A percentile compares a stretch with the other conserved stretches of the same genome.
phyloP scores from a whole-genome alignment of 2,797 vertebrate genomes.

The Pempheris klunzingeri region DNA sequence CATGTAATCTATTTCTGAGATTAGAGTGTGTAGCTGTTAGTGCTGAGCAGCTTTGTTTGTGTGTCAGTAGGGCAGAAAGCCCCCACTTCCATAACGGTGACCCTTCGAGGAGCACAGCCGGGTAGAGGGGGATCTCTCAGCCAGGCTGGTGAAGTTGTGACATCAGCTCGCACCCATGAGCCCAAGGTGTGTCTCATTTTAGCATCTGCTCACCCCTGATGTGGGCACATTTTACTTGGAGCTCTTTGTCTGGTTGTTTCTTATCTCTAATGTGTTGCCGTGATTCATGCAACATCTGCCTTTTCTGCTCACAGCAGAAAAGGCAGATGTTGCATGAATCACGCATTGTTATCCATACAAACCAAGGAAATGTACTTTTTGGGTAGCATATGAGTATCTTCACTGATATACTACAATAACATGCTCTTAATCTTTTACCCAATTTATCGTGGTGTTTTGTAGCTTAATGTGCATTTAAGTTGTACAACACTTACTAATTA shows the following conservation, averaged over 20 bases:
- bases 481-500: background rate
- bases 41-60: constrained; percentile 68
- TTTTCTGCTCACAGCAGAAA: constrained; percentile 25
- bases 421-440: background rate
- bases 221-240: background rate
- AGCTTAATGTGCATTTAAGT: background rate
- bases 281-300: background rate
- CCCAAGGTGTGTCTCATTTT: constrained; percentile 78
- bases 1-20: background rate
- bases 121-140: constrained; percentile 85
- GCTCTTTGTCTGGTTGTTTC: background rate
- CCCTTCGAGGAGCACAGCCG: constrained; percentile 91
- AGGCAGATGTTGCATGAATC: no score
- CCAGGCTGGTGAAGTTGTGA: constrained; percentile 81
- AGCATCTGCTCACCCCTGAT: background rate
- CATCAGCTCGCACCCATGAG: constrained; percentile 77
- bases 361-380: background rate
- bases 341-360: constrained; percentile 24
- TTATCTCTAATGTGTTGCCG: background rate
- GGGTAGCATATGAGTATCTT: background rate
- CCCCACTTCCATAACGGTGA: constrained; percentile 94
- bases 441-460: background rate
- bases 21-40: constrained; percentile 14
- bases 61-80: constrained; percentile 91
- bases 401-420: constrained; percentile 40